phyloP scores from a whole-genome alignment of 2,797 vertebrate species.

The Pitangus sulphuratus region DNA sequence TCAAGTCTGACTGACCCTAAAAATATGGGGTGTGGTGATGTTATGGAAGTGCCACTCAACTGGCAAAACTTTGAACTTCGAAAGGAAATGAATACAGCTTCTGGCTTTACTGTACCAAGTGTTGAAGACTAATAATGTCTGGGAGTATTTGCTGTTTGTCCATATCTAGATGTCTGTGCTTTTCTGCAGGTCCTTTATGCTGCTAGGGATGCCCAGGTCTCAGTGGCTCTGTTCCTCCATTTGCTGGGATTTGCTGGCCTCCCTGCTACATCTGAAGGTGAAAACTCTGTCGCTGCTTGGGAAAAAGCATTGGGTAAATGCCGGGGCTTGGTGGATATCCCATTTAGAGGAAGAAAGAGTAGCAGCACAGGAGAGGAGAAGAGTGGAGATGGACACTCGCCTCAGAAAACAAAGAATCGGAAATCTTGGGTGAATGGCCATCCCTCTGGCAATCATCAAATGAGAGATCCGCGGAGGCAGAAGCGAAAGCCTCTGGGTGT shows the following conservation, averaged over 20 bases:
- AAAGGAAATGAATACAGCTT: not conserved
- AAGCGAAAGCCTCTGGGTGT: constrained; percentile 90
- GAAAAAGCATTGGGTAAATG: constrained; percentile 81
- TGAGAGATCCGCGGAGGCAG: constrained; percentile 88
- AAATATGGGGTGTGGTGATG: not conserved
- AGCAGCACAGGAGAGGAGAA: constrained; percentile 75
- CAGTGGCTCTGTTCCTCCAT: constrained; percentile 90
- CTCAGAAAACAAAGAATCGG: constrained; percentile 72
- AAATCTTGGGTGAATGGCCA: constrained; percentile 74
- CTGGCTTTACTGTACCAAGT: not conserved
- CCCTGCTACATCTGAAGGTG: constrained; percentile 12
- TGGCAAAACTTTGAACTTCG: not conserved
- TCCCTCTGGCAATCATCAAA: constrained; percentile 82
- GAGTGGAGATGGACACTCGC: constrained; percentile 61
- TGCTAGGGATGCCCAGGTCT: constrained; percentile 92
- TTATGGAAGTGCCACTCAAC: not conserved
- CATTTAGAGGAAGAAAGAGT: constrained; percentile 82
- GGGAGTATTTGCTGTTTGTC: not conserved
- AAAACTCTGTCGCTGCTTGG: constrained; percentile 39
- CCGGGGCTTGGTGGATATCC: constrained; percentile 89
- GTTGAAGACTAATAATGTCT: not conserved
- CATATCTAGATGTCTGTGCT: not conserved
- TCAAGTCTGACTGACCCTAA: not conserved
- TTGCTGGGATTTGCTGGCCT: constrained; percentile 80
- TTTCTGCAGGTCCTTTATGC: constrained; percentile 88